A percentile compares a stretch with the other conserved stretches of the same genome.
phyloP scores from a whole-genome alignment of 2,113 vertebrate species.

The Psittacula cyanocephala region DNA sequence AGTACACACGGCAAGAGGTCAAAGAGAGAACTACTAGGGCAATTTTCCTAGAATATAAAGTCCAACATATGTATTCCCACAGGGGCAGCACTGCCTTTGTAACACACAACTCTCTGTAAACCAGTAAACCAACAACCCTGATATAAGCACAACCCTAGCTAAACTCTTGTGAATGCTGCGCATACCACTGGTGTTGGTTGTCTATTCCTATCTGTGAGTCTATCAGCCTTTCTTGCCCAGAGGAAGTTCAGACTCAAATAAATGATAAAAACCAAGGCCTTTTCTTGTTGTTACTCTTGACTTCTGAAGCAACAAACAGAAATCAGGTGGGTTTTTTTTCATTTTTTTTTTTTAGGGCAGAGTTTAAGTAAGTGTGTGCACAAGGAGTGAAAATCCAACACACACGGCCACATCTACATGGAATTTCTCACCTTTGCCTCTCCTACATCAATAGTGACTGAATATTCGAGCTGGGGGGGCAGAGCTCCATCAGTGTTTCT shows the following conservation, averaged over 20 bases:
- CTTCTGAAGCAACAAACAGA: background rate
- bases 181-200: accelerated
- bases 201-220: background rate
- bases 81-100: accelerated
- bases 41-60: background rate
- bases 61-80: background rate
- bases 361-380: background rate
- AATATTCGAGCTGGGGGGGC: constrained; percentile 68
- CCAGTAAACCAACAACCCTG: background rate
- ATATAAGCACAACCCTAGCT: background rate
- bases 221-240: background rate
- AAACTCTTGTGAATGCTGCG: background rate
- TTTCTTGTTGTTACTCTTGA: background rate
- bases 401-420: background rate
- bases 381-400: background rate
- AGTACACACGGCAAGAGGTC: background rate
- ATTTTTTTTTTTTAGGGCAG: background rate
- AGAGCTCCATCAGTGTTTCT: constrained; percentile 22
- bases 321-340: accelerated
- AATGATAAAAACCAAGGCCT: background rate
- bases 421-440: constrained; percentile 68
- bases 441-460: constrained; percentile 53
- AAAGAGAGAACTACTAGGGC: background rate
- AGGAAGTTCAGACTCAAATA: background rate
- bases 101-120: background rate